phyloP scores from a whole-genome alignment of 1,140 invertebrate genomes.

The Limonius californicus region DNA sequence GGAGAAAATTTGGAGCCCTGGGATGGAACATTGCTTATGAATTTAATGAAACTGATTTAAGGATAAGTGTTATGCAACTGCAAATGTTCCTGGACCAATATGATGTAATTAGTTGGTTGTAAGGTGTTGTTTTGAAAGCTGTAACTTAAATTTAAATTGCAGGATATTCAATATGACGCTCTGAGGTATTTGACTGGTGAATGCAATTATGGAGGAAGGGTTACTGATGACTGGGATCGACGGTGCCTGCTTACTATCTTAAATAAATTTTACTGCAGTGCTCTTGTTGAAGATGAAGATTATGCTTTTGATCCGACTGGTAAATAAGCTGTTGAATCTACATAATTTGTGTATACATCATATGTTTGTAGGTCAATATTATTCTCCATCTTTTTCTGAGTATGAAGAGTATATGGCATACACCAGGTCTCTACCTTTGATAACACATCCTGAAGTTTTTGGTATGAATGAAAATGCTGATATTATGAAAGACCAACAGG shows the following conservation, averaged over 20 bases:
- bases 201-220: constrained; percentile 92
- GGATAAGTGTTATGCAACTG: constrained; percentile 83
- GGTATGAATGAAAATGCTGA: constrained; percentile 93
- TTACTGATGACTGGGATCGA: constrained; percentile 35
- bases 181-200: constrained; percentile 88
- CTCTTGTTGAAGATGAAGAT: constrained; percentile 51
- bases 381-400: constrained; percentile 69
- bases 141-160: constrained; percentile 57
- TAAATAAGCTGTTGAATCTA: too few species aligned
- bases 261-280: too few species aligned
- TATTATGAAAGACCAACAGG: constrained; percentile 89
- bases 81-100: constrained; percentile 87
- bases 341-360: too few species aligned
- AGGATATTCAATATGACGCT: constrained; percentile 85
- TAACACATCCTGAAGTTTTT: constrained; percentile 81
- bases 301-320: constrained; percentile 62
- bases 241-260: too few species aligned
- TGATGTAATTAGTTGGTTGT: constrained; percentile 50
- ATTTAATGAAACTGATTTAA: constrained; percentile 92
- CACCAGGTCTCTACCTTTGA: constrained; percentile 72
- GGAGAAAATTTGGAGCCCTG: constrained; percentile 86
- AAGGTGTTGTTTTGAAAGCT: too few species aligned
- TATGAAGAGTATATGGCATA: constrained; percentile 74
- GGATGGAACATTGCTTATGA: constrained; percentile 96
- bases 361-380: constrained; percentile 63